Conservation (phyloP, 1,140 invertebrate species). For the Brachionus sp. region DNA sequence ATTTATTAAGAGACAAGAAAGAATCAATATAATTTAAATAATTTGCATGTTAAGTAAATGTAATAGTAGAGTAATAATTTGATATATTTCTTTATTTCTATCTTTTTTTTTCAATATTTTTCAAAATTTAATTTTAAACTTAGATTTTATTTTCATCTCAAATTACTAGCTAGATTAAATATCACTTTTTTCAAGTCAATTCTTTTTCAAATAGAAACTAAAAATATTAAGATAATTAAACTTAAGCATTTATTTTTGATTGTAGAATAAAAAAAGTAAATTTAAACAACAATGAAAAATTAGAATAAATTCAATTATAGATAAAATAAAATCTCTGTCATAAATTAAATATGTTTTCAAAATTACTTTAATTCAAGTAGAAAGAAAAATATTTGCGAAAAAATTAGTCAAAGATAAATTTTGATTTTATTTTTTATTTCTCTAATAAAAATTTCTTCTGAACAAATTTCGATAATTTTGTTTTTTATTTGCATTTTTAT, state of each 20-base stretch:
- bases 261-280: background rate
- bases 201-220: background rate
- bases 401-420: conserved; percentile 8
- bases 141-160: background rate
- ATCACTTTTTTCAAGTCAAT: background rate
- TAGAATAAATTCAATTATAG: conserved; percentile 10
- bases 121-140: background rate
- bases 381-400: conserved; percentile 4
- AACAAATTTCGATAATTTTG: background rate
- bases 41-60: too few relatives aligned
- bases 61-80: too few relatives aligned
- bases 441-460: background rate
- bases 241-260: background rate
- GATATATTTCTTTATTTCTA: background rate
- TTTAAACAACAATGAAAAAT: background rate
- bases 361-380: conserved; percentile 4
- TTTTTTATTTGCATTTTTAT: background rate
- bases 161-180: background rate
- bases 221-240: background rate
- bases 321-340: background rate
- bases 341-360: background rate
- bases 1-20: too few relatives aligned
- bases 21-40: too few relatives aligned
- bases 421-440: background rate
- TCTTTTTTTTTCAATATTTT: background rate